phyloP scores from a whole-genome alignment of 2,113 vertebrate species.

The Gymnogyps californianus region DNA sequence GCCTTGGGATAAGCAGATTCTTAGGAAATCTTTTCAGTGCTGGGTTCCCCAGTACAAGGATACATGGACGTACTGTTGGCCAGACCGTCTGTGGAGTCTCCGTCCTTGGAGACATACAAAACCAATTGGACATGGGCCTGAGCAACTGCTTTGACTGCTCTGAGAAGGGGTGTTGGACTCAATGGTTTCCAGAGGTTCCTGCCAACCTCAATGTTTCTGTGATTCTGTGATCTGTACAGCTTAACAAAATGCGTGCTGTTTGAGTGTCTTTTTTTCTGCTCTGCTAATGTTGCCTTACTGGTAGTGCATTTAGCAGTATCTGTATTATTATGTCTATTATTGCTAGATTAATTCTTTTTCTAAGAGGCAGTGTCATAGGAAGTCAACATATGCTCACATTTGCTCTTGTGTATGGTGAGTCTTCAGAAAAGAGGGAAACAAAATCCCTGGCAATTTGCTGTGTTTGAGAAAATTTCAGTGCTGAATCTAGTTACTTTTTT shows the following conservation, averaged over 20 bases:
- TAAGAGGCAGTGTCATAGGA: neutral
- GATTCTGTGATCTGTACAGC: neutral
- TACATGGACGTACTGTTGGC: neutral
- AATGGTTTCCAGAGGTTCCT: neutral
- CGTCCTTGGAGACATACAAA: neutral
- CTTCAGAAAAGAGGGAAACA: neutral
- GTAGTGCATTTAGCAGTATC: neutral
- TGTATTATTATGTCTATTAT: neutral
- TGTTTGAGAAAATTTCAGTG: neutral
- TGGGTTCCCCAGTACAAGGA: neutral
- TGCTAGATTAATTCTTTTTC: neutral
- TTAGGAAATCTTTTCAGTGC: neutral
- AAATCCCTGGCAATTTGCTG: neutral
- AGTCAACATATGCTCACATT: slow-evolving; percentile 3
- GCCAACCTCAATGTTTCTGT: neutral
- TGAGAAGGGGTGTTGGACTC: neutral
- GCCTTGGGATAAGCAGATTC: neutral
- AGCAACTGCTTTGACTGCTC: neutral
- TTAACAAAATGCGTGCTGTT: neutral
- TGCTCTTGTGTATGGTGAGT: neutral
- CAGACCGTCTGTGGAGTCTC: neutral
- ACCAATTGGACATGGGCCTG: neutral
- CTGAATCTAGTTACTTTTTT: neutral
- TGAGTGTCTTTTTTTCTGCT: neutral
- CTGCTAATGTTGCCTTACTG: neutral